A percentile compares a stretch with the other conserved stretches of the same genome.
Evolutionary conservation across 2,888 invertebrate species (phyloP).

Genomic region (Eupithecia subfuscata): DNA sequence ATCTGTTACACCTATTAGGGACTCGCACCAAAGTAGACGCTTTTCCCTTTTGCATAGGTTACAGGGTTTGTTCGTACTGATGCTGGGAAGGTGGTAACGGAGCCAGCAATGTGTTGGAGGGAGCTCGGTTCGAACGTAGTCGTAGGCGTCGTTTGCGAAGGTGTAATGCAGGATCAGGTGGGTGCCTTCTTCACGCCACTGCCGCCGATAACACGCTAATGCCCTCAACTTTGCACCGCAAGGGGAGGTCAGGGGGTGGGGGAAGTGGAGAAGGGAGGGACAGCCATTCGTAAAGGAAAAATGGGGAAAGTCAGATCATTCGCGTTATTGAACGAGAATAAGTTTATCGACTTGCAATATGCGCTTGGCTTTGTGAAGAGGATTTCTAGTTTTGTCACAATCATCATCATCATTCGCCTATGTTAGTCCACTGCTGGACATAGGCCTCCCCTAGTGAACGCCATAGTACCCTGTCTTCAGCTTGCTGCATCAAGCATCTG

Average conservation of each 20-base stretch:
- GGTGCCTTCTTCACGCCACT: constrained; percentile 80
- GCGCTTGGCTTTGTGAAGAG: constrained; percentile 46
- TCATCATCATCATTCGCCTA: too few relatives aligned
- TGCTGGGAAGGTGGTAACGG: background rate
- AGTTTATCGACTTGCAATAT: constrained; percentile 77
- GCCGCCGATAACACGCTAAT: constrained; percentile 83
- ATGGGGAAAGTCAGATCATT: constrained; percentile 81
- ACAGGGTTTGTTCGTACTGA: constrained; percentile 44
- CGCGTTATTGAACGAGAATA: constrained; percentile 81
- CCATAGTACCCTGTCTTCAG: too few relatives aligned
- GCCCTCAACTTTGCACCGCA: constrained; percentile 84
- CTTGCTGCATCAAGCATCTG: too few relatives aligned
- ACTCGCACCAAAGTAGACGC: constrained; percentile 37
- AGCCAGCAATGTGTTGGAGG: constrained; percentile 52
- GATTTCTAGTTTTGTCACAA: background rate
- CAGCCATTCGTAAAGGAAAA: constrained; percentile 73
- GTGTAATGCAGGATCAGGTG: constrained; percentile 74
- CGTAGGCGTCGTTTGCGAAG: constrained; percentile 51
- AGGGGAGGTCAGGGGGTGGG: constrained; percentile 59
- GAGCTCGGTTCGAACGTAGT: constrained; percentile 45
- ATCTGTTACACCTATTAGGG: constrained; percentile 78
- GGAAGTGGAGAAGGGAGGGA: constrained; percentile 51
- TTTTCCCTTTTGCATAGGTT: constrained; percentile 52
- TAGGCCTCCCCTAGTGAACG: too few relatives aligned
- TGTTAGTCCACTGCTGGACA: too few relatives aligned